Percentiles rank a stretch among this genome's conserved stretches.
phyloP scores from a whole-genome alignment of 1,140 invertebrate species.

The Zophobas atratus region DNA sequence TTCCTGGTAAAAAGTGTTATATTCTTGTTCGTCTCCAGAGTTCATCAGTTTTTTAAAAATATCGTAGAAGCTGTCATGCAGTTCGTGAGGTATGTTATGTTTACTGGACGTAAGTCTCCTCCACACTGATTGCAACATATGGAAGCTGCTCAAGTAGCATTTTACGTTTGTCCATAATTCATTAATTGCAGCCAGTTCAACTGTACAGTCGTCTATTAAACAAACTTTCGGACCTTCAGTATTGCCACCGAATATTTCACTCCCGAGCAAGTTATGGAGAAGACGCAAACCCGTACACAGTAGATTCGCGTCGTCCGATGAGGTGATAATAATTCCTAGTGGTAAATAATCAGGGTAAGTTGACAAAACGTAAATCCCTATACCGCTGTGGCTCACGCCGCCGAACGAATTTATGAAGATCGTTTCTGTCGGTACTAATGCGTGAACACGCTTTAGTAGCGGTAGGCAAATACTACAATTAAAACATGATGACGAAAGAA shows the following conservation, averaged over 20 bases:
- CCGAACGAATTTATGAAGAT: not conserved
- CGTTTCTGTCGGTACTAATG: not conserved
- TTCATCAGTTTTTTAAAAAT: slow-evolving; percentile 20
- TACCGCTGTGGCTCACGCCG: slow-evolving; percentile 5
- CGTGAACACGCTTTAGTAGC: slow-evolving; percentile 13
- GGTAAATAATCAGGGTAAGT: not conserved
- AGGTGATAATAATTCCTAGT: slow-evolving; percentile 37
- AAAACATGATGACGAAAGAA: not conserved
- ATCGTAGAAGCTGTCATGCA: not conserved
- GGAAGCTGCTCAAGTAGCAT: not conserved
- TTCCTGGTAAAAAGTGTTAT: not conserved
- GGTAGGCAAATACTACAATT: slow-evolving; percentile 22
- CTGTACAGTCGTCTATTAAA: slow-evolving; percentile 13
- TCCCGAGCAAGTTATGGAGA: slow-evolving; percentile 6
- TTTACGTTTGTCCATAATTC: slow-evolving; percentile 11
- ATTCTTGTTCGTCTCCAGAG: slow-evolving; percentile 4
- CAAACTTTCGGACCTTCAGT: slow-evolving; percentile 17
- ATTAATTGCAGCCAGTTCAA: slow-evolving; percentile 14
- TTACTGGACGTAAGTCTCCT: slow-evolving; percentile 1
- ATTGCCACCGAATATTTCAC: slow-evolving; percentile 19
- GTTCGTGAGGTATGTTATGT: not conserved
- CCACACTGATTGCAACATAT: slow-evolving; percentile 22
- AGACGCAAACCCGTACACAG: slow-evolving; percentile 2
- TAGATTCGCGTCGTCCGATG: not conserved
- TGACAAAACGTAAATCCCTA: not conserved